These are phyloP conservation scores for Climacteris rufus DNA, from an alignment of 2,113 vertebrate species.

Conservation along the genomic window DNA sequence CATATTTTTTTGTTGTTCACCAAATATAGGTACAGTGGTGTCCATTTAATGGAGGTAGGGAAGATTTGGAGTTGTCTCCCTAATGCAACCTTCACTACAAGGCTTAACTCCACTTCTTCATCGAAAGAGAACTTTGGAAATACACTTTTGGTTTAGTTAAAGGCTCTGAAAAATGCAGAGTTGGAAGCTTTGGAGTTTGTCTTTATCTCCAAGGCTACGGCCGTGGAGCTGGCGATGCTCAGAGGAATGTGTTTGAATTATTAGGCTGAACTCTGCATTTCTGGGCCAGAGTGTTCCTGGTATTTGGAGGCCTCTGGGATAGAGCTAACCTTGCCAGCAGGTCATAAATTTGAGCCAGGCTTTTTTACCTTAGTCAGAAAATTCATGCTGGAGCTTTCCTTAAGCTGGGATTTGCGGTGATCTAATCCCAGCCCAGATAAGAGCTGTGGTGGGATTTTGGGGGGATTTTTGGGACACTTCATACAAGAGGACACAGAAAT, in stretches of 20 bases:
- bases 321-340: constrained; percentile 36
- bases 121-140: background rate
- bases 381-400: constrained; percentile 24
- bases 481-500: background rate
- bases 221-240: background rate
- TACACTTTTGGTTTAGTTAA: background rate
- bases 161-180: background rate
- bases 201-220: background rate
- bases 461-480: background rate
- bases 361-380: constrained; percentile 54
- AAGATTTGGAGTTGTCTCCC: background rate
- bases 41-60: background rate
- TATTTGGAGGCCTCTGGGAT: constrained; percentile 39
- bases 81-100: background rate
- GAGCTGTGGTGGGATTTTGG: background rate
- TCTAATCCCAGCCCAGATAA: background rate
- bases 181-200: background rate
- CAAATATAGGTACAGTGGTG: background rate
- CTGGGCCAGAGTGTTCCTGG: constrained; percentile 31
- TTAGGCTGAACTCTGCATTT: constrained; percentile 11
- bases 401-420: background rate
- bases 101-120: background rate
- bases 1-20: background rate
- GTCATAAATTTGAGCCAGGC: constrained; percentile 30
- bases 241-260: background rate